A percentile compares a stretch with the other conserved stretches of the same genome.
Conservation (phyloP, 2,113 vertebrate genomes). For the Anolis carolinensis region DNA sequence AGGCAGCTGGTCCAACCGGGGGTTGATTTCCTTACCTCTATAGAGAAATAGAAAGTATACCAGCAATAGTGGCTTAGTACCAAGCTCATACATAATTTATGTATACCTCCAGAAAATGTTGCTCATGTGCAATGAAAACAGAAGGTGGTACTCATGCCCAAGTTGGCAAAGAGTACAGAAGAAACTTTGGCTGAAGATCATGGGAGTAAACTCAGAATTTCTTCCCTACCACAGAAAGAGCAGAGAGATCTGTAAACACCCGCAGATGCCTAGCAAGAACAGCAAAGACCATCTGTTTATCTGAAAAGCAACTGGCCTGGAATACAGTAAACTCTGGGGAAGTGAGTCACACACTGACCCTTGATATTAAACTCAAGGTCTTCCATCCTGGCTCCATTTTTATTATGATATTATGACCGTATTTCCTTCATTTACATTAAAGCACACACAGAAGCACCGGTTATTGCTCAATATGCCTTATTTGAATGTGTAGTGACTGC, state of each 20-base stretch:
- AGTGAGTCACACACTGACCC: not conserved
- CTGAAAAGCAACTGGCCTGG: not conserved
- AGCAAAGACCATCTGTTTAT: conserved; percentile 20
- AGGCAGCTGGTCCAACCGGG: not conserved
- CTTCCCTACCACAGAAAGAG: not conserved
- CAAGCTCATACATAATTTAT: not conserved
- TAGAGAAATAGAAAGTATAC: not conserved
- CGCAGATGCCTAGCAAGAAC: not conserved
- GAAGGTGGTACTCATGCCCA: not conserved
- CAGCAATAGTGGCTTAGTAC: not conserved
- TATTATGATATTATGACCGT: too few species aligned
- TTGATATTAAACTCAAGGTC: not conserved
- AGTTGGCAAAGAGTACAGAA: not conserved
- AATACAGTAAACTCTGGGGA: not conserved
- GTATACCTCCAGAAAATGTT: not conserved
- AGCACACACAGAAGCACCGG: not conserved
- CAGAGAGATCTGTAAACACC: rapidly evolving
- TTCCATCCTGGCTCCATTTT: not conserved
- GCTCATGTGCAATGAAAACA: conserved; percentile 3
- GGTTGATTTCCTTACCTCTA: too few species aligned
- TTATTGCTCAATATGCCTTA: not conserved
- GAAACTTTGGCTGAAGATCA: conserved; percentile 40
- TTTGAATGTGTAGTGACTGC: not conserved
- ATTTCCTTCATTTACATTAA: not conserved
- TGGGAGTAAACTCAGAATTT: rapidly evolving